A percentile compares a stretch with the other conserved stretches of the same genome.
Evolutionary conservation across 1,140 invertebrate species (phyloP).

Genomic region (Ptiloglossa arizonensis): DNA sequence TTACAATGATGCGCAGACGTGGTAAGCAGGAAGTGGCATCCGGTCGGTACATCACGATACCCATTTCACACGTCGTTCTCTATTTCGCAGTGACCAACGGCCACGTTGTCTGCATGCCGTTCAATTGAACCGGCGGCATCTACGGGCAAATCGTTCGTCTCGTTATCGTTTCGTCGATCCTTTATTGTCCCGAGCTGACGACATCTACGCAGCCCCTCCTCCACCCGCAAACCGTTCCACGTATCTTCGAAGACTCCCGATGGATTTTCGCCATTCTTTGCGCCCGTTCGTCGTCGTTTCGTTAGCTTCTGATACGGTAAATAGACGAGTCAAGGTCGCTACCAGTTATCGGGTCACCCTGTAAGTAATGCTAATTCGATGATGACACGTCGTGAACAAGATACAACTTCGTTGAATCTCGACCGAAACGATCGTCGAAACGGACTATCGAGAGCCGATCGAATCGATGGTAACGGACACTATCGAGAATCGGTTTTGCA

Average conservation of each 20-base stretch:
- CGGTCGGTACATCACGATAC: slow-evolving; percentile 68
- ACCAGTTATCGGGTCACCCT: not conserved
- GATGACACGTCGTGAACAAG: too few relatives aligned
- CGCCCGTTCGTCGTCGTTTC: too few relatives aligned
- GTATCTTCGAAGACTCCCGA: too few relatives aligned
- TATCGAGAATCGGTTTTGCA: too few relatives aligned
- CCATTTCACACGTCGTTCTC: slow-evolving; percentile 58
- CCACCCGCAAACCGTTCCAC: too few relatives aligned
- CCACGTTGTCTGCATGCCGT: slow-evolving; percentile 51
- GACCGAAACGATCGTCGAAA: too few relatives aligned
- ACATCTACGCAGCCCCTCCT: too few relatives aligned
- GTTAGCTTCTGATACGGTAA: not conserved
- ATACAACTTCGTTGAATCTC: too few relatives aligned
- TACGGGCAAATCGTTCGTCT: slow-evolving; percentile 47
- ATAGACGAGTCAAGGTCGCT: not conserved
- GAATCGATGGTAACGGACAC: too few relatives aligned
- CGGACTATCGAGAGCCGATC: too few relatives aligned
- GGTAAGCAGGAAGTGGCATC: slow-evolving; percentile 78
- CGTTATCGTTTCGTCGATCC: slow-evolving; percentile 29
- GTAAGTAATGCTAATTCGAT: too few relatives aligned
- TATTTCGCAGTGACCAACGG: slow-evolving; percentile 51
- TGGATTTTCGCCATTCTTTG: not conserved
- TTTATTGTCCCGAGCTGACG: not conserved
- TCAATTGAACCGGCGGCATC: slow-evolving; percentile 47
- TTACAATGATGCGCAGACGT: slow-evolving; percentile 64